phyloP scores from a whole-genome alignment of 2,888 invertebrate species.

The Orthosia incerta region DNA sequence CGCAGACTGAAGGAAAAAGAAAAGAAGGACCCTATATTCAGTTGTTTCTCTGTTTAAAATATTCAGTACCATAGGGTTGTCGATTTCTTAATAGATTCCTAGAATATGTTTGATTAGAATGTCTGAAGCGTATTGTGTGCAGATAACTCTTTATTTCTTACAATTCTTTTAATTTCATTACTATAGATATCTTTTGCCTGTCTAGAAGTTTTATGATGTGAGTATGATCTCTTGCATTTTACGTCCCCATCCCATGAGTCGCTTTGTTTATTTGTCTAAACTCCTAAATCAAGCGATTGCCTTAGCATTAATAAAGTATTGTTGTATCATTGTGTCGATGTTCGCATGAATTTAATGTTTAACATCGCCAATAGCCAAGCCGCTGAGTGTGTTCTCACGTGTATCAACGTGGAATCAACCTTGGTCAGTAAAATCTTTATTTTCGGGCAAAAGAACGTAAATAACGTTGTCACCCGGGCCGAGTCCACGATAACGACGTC shows the following conservation, averaged over 20 bases:
- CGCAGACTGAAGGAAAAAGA: background rate
- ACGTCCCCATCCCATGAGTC: constrained; percentile 9
- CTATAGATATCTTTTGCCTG: constrained; percentile 4
- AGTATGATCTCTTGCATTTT: constrained; percentile 22
- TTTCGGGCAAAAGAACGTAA: background rate
- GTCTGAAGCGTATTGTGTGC: background rate
- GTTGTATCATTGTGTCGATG: constrained; percentile 34
- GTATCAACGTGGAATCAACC: background rate
- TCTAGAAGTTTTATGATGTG: constrained; percentile 23
- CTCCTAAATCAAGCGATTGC: constrained; percentile 15
- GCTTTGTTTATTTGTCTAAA: constrained; percentile 40
- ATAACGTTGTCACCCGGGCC: no score
- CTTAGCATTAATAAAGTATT: constrained; percentile 31
- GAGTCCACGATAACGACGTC: no score
- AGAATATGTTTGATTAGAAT: constrained; percentile 5
- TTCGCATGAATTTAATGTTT: constrained; percentile 40
- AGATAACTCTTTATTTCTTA: background rate
- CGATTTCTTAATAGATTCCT: background rate
- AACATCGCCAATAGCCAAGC: background rate
- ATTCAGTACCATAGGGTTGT: constrained; percentile 3
- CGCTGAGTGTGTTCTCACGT: background rate
- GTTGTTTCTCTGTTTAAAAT: background rate
- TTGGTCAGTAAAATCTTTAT: constrained; percentile 1
- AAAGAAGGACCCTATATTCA: background rate
- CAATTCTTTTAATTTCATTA: no score